Base-by-base conservation (phyloP, 2,113 vertebrate genomes). In the Leucopsar rothschildi region DNA sequence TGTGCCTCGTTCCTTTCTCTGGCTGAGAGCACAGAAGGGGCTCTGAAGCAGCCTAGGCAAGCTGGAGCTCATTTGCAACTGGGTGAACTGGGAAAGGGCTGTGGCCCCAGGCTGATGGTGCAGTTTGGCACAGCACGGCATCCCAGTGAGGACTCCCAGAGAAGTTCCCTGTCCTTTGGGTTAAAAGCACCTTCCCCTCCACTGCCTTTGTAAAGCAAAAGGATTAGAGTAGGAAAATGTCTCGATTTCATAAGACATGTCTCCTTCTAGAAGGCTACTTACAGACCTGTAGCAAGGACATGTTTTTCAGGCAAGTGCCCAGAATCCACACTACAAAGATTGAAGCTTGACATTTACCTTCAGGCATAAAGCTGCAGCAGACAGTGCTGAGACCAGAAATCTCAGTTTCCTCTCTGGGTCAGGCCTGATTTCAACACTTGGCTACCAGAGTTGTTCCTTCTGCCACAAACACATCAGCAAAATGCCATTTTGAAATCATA, bases 391-490 rank as follows among this genome's bases (percentile, higher is more conserved):
- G 31, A 23, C 47, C 82, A 83, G 68, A 64, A 84, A 88, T 16
- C 44, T 80, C 44, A 0, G 0, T 50, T 61, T 84, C 28, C 53
- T 76, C 76, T 72, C 53, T 75, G 56, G 68, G 82, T 66, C 35
- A 50, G 52, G 64, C 45, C 59, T 40, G 76, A 66, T 73, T 88
- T 90, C 79, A 83, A 81, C 70, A 55, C 83, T 69, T 95, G 88
- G 75, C 89, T 94, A 79, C 71, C 40, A 50, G 40, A 50, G 23
- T 35, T 92, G 47, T 28, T 96, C 84, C 83, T 37, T n/a, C 66
- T 92, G 91, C 76, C 66, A 70, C 77, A 91, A 82, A 72, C 70
- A 88, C 76, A 72, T 69, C 84, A 68, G 79, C 52, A 94, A 92
- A 86, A 85, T 70, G 86, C 33, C 93, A 65, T 44, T 83, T 81